A percentile compares a stretch with the other conserved stretches of the same genome.
phyloP scores from a whole-genome alignment of 2,888 invertebrate genomes.

The Drosophila flavopinicola region DNA sequence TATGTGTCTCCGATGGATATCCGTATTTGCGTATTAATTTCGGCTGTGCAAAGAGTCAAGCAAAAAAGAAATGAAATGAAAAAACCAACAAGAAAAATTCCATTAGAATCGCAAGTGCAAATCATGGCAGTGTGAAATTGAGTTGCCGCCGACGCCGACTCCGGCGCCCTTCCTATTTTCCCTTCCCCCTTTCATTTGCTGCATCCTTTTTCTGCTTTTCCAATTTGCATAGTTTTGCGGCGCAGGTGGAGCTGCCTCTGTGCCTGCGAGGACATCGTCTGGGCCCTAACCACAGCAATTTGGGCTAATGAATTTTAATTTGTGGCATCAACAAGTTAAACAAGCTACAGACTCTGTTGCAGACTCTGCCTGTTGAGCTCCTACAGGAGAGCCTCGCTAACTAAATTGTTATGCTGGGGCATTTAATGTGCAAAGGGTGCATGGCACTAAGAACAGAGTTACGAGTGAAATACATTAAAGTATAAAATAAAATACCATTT shows the following conservation, averaged over 20 bases:
- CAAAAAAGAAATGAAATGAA: conserved; percentile 2
- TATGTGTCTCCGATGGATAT: conserved; percentile 88
- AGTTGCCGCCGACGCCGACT: conserved; percentile 33
- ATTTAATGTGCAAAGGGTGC: conserved; percentile 10
- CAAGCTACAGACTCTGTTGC: conserved; percentile 28
- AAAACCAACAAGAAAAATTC: conserved; percentile 29
- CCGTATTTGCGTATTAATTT: conserved; percentile 87
- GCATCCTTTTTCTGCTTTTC: conserved; percentile 26
- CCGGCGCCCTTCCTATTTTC: neutral
- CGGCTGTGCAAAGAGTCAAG: conserved; percentile 82
- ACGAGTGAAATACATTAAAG: no score
- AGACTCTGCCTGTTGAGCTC: conserved; percentile 1
- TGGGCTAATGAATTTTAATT: conserved; percentile 73
- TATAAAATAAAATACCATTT: no score
- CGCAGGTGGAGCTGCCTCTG: conserved; percentile 30
- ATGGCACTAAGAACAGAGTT: no score
- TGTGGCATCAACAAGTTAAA: conserved; percentile 72
- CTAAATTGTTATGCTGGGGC: conserved; percentile 5
- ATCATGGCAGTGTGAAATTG: conserved; percentile 72
- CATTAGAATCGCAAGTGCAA: conserved; percentile 60
- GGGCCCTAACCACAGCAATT: conserved; percentile 62
- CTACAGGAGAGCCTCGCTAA: neutral
- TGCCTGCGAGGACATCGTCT: conserved; percentile 26
- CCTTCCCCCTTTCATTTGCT: conserved; percentile 7
- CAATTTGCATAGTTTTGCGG: conserved; percentile 66